Conservation (phyloP, 2,113 vertebrate species). For the Anser brachyrhynchus region DNA sequence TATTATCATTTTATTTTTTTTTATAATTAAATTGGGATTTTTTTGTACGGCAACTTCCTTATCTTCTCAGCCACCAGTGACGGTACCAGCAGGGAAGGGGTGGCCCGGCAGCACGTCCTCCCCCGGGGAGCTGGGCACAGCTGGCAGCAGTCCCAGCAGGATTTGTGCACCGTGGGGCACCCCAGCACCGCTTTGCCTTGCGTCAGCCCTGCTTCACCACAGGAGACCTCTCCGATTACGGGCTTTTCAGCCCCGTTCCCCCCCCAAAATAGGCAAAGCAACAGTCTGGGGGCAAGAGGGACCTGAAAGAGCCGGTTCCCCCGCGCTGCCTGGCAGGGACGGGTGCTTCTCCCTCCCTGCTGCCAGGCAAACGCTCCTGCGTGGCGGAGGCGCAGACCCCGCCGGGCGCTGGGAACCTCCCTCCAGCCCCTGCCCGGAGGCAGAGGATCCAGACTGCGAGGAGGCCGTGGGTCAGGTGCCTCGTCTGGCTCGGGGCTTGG, state of each 20-base stretch:
- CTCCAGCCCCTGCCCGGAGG: not conserved
- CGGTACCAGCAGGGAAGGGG: not conserved
- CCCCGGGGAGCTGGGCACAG: not conserved
- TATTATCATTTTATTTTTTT: not conserved
- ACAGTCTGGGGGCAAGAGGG: not conserved
- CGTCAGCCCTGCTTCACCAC: not conserved
- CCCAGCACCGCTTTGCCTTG: rapidly evolving
- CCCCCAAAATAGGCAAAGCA: not conserved
- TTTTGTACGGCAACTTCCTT: not conserved
- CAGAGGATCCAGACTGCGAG: not conserved
- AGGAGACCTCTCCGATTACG: not conserved
- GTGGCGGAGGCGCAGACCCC: not conserved
- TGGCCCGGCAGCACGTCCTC: not conserved
- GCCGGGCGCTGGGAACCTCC: not conserved
- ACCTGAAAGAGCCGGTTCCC: not conserved
- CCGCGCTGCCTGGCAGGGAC: not conserved
- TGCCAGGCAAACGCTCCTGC: not conserved
- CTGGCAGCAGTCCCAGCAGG: not conserved
- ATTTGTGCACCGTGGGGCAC: not conserved
- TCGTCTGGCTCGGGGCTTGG: rapidly evolving
- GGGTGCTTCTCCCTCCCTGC: not conserved
- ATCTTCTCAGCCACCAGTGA: not conserved
- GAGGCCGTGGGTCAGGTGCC: not conserved
- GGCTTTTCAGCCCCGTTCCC: not conserved
- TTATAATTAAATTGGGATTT: not conserved